A percentile compares a stretch with the other conserved stretches of the same genome.
Conservation (phyloP, 92 coral and sea anemone genomes). For the Actinernus sp. region DNA sequence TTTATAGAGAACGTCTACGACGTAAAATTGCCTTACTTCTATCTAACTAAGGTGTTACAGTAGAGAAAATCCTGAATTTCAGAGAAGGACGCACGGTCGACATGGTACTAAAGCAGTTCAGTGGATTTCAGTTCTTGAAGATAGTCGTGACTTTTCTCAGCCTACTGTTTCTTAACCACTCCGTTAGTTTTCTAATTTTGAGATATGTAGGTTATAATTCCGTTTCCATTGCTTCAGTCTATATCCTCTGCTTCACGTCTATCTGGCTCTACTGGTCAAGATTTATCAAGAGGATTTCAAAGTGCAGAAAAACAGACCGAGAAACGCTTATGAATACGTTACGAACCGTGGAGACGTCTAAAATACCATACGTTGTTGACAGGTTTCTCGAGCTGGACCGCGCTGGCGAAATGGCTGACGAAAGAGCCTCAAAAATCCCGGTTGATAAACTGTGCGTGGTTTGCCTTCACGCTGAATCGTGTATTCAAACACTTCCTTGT, state of each 20-base stretch:
- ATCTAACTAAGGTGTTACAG: too few species aligned
- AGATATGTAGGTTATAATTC: constrained; percentile 53
- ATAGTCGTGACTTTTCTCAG: constrained; percentile 28
- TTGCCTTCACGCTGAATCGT: constrained; percentile 82
- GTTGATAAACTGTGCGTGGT: constrained; percentile 81
- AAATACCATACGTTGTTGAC: constrained; percentile 88
- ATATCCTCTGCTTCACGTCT: constrained; percentile 33
- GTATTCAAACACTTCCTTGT: constrained; percentile 89
- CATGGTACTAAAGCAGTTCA: background rate
- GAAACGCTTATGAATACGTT: constrained; percentile 75
- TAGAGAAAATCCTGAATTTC: too few species aligned
- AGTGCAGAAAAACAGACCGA: constrained; percentile 38
- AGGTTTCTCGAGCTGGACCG: constrained; percentile 86
- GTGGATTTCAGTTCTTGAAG: constrained; percentile 3
- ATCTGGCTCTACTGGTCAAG: constrained; percentile 60
- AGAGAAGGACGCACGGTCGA: too few species aligned
- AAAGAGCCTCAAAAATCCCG: constrained; percentile 1
- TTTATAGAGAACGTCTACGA: too few species aligned
- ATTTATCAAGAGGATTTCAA: constrained; percentile 16
- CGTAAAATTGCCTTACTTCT: too few species aligned
- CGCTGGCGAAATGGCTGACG: constrained; percentile 36
- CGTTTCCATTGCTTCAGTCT: constrained; percentile 23
- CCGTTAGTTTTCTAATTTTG: constrained; percentile 50
- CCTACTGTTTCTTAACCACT: constrained; percentile 54
- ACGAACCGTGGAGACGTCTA: constrained; percentile 78